Evolutionary conservation across 1,140 invertebrate species (phyloP).

Genomic region (Planococcus citri): DNA sequence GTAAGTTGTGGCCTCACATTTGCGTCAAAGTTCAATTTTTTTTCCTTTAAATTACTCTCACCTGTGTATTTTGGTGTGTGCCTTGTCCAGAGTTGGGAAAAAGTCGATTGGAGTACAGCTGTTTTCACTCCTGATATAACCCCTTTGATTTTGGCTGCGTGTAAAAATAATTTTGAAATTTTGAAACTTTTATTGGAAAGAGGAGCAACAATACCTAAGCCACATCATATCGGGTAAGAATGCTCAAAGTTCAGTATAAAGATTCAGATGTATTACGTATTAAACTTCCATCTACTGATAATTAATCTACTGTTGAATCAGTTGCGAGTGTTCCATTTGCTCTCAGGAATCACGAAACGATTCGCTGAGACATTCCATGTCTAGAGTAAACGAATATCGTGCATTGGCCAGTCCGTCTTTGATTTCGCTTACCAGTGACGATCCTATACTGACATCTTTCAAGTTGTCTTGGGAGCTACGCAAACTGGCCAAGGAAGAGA

Average conservation of each 20-base stretch:
- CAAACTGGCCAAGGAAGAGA: conserved; percentile 61
- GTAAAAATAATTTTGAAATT: conserved; percentile 96
- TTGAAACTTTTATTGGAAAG: conserved; percentile 89
- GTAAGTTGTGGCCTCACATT: no score
- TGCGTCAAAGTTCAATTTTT: background rate
- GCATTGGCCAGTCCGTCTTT: conserved; percentile 82
- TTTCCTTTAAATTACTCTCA: no score
- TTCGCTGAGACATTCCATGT: conserved; percentile 57
- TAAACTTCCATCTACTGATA: background rate
- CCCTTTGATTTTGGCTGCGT: conserved; percentile 89
- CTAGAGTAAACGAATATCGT: conserved; percentile 81
- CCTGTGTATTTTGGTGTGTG: no score
- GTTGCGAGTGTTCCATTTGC: conserved; percentile 69
- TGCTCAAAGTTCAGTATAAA: no score
- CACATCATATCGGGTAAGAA: conserved; percentile 65
- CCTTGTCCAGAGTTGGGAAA: conserved; percentile 75
- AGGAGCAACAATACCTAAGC: conserved; percentile 72
- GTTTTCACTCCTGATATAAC: conserved; percentile 96
- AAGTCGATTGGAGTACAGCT: conserved; percentile 71
- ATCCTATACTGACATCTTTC: conserved; percentile 73
- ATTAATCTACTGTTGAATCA: no score
- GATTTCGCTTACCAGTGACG: conserved; percentile 69
- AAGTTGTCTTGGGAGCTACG: conserved; percentile 70
- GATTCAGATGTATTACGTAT: conserved; percentile 23
- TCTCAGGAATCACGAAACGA: conserved; percentile 52